Conservation (phyloP, 2,888 invertebrate genomes). For the Teinopalpus imperialis region DNA sequence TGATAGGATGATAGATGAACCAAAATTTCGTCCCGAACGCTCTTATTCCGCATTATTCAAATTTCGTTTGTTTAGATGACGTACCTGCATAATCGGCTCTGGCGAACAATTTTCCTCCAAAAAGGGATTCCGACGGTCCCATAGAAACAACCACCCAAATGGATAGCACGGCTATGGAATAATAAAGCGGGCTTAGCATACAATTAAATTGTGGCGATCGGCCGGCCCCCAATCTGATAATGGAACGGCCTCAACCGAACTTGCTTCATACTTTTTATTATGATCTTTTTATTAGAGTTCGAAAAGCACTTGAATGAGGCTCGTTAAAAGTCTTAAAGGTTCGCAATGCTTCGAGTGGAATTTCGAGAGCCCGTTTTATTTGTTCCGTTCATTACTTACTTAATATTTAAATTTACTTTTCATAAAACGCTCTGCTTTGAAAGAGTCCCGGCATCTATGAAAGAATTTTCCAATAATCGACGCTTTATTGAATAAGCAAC, state of each 20-base stretch:
- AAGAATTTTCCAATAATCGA: conserved; percentile 66
- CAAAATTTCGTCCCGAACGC: too few species aligned
- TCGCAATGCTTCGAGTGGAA: conserved; percentile 59
- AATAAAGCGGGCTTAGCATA: conserved; percentile 61
- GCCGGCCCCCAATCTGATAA: conserved; percentile 38
- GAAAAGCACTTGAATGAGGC: conserved; percentile 62
- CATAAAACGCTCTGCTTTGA: conserved; percentile 38
- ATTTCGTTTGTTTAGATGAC: conserved; percentile 36
- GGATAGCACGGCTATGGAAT: conserved; percentile 55
- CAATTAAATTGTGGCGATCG: conserved; percentile 51
- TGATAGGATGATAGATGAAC: too few species aligned
- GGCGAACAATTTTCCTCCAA: conserved; percentile 40
- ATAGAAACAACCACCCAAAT: conserved; percentile 37
- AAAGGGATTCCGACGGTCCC: conserved; percentile 31
- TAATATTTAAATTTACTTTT: conserved; percentile 56
- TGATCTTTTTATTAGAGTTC: conserved; percentile 71
- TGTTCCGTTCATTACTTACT: conserved; percentile 63
- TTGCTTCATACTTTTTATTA: conserved; percentile 64
- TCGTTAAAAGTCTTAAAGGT: conserved; percentile 67
- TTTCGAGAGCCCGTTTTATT: conserved; percentile 59
- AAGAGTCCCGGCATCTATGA: conserved; percentile 40
- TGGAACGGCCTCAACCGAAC: conserved; percentile 31
- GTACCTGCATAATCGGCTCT: conserved; percentile 30
- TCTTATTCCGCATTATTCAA: conserved; percentile 41
- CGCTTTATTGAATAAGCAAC: conserved; percentile 59